Evolutionary conservation across 2,888 invertebrate species (phyloP).

Genomic region (Ochlodes sylvanus): DNA sequence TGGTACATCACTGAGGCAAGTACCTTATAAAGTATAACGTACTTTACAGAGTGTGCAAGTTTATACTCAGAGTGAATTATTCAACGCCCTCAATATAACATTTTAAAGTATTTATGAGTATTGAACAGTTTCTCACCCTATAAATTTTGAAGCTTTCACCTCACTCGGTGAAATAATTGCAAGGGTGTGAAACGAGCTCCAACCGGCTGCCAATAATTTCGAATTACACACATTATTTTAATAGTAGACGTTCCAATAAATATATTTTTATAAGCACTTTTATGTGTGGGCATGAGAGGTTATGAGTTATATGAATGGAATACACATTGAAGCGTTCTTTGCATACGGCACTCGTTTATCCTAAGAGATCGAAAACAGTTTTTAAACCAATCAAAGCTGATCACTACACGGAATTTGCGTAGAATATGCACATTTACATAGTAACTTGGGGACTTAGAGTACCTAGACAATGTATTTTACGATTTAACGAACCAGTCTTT

Average conservation of each 20-base stretch:
- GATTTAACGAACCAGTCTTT: no score
- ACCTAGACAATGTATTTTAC: no score
- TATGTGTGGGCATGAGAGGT: background rate
- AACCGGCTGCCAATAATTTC: constrained; percentile 13
- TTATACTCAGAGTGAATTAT: constrained; percentile 3
- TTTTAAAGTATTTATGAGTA: constrained; percentile 27
- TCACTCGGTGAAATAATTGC: constrained; percentile 28
- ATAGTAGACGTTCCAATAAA: background rate
- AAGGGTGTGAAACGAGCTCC: constrained; percentile 25
- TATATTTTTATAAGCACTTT: background rate
- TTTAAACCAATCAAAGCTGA: no score
- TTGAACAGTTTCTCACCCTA: constrained; percentile 34
- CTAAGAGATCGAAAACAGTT: no score
- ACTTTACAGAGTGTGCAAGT: no score
- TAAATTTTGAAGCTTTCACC: constrained; percentile 33
- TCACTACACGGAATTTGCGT: no score
- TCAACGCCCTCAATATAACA: constrained; percentile 2
- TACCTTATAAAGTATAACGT: no score
- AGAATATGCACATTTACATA: no score
- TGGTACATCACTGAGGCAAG: no score
- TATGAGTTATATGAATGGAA: background rate
- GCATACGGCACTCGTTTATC: no score
- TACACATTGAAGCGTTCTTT: no score
- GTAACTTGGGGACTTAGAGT: no score
- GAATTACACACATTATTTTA: constrained; percentile 7